These are phyloP conservation scores for Sycon ciliatum DNA, from an alignment of 37 sponge, comb jelly and placozoan species.

Conservation along the genomic window DNA sequence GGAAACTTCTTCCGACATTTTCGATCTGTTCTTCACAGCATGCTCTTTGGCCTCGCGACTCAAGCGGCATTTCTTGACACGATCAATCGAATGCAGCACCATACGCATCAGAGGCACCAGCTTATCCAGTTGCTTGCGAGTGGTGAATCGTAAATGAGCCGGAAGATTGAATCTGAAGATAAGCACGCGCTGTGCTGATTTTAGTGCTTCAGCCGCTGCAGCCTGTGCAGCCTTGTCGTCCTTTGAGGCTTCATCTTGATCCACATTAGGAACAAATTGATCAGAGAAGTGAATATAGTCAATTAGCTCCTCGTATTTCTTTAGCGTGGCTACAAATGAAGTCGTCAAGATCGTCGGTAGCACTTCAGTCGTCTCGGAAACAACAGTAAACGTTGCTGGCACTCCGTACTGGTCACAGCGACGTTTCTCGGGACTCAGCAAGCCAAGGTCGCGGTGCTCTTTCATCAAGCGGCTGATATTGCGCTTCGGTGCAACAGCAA, in stretches of 20 bases:
- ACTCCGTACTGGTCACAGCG: background rate
- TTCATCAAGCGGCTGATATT: background rate
- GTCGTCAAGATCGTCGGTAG: background rate
- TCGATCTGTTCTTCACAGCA: background rate
- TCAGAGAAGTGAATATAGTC: background rate
- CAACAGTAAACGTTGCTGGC: background rate
- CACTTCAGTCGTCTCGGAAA: slow-evolving; percentile 11
- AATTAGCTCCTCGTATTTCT: slow-evolving; percentile 2
- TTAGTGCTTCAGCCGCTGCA: too few species aligned
- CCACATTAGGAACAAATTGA: background rate
- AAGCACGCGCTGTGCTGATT: too few species aligned
- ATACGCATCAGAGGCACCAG: slow-evolving; percentile 21
- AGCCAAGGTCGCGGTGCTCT: background rate
- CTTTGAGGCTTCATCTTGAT: background rate
- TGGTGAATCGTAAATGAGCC: too few species aligned
- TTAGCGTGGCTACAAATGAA: background rate
- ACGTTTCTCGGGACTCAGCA: too few species aligned
- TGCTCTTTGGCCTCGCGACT: background rate
- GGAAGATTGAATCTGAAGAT: too few species aligned
- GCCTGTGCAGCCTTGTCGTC: too few species aligned
- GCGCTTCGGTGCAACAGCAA: background rate
- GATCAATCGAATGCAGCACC: slow-evolving; percentile 51
- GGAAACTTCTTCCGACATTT: background rate
- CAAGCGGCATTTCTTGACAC: slow-evolving; percentile 58
- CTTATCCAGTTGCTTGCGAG: slow-evolving; percentile 27